Base-by-base conservation (phyloP, 2,888 invertebrate species). In the Chirona hameri region DNA sequence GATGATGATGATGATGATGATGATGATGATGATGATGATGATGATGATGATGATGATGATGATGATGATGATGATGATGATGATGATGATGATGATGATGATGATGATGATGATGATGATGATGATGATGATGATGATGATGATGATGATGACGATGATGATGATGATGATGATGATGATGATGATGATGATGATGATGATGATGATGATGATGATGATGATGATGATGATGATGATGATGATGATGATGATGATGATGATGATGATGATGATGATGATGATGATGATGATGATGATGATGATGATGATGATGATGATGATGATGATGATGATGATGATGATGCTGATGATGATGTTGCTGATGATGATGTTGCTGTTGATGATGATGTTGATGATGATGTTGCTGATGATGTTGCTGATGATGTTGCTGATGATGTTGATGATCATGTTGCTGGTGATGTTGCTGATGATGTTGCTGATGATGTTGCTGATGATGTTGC, bases 21-120 rank as follows among this genome's bases (percentile, higher is more conserved):
- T n/a, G 65, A 65, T n/a, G 65, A 65, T 65, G 65, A 65, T 65
- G 65, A 65, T 65, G 65, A 65, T 65, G 65, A 65, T 65, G 65
- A 65, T 65, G n/a, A 65, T 65, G 65, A 65, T 65, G 65, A 65
- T 65, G 65, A 65, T 65, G 65, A 65, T 65, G 65, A 65, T 65
- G 65, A 65, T 65, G 65, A 65, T 65, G 65, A 65, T 65, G 65
- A 65, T 65, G 65, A 65, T 65, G 65, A 65, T 65, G 65, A n/a
- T 65, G 65, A 65, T 65, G 65, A 65, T 65, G 65, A 65, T 65
- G 65, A 65, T 21, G 65, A 65, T 21, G 65, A 65, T 65, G 65
- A 65, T 65, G 65, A 65, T 65, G 65, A 65, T 65, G 65, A 65
- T 65, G 65, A 65, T 65, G 65, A 65, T 65, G 65, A 65, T 65